A percentile compares a stretch with the other conserved stretches of the same genome.
These are phyloP conservation scores for Sinotaia quadrata DNA, from an alignment of 2,888 invertebrate species.

Conservation along the genomic window DNA sequence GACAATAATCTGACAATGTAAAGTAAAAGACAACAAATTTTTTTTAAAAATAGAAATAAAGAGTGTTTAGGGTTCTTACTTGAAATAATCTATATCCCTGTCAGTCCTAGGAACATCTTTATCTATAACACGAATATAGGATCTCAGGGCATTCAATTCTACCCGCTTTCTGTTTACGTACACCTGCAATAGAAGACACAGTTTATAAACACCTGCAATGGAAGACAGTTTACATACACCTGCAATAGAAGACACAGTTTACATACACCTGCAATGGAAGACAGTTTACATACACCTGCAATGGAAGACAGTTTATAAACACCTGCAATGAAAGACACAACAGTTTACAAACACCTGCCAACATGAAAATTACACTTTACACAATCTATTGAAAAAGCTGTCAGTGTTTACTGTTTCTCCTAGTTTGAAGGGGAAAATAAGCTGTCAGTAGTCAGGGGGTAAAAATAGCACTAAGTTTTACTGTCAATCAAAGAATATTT, in stretches of 20 bases:
- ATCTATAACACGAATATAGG: constrained; percentile 64
- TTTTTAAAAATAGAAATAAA: neutral
- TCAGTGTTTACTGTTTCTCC: no score
- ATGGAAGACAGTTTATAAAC: constrained; percentile 16
- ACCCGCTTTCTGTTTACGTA: constrained; percentile 64
- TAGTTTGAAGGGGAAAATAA: no score
- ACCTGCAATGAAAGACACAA: no score
- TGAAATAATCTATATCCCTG: constrained; percentile 62
- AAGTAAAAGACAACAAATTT: neutral
- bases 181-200: constrained; percentile 50
- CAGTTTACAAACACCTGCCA: constrained; percentile 67
- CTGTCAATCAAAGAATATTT: no score
- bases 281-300: constrained; percentile 67
- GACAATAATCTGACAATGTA: neutral
- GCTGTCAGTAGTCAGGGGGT: no score
- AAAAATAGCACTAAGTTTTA: no score
- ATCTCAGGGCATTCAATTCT: constrained; percentile 52
- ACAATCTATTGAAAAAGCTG: no score
- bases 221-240: constrained; percentile 68
- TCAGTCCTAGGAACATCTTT: constrained; percentile 72
- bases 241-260: constrained; percentile 36
- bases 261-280: no score
- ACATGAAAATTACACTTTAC: no score
- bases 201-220: no score
- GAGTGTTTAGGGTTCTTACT: constrained; percentile 44